Evolutionary conservation across 2,888 invertebrate species (phyloP).

Genomic region (Lottia gigantea): DNA sequence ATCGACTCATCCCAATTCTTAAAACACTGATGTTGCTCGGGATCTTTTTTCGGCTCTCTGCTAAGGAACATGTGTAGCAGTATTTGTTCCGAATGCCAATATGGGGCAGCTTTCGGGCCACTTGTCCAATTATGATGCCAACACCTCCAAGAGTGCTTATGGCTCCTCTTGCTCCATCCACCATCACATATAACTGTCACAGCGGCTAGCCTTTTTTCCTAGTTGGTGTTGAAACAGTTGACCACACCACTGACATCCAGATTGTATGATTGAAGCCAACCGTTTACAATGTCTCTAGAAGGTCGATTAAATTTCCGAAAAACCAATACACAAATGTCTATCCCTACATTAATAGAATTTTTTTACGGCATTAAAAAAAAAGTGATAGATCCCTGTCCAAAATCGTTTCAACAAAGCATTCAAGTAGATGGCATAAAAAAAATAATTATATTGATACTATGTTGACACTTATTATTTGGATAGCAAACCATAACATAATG

Average conservation of each 20-base stretch:
- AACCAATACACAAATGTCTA: too few species aligned
- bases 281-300: too few species aligned
- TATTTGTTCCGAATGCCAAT: slow-evolving; percentile 39
- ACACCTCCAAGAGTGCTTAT: slow-evolving; percentile 38
- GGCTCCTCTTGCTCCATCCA: slow-evolving; percentile 34
- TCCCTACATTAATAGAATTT: too few species aligned
- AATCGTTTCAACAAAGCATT: too few species aligned
- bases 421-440: too few species aligned
- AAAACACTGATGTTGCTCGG: slow-evolving; percentile 27
- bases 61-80: slow-evolving; percentile 28
- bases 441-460: too few species aligned
- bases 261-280: too few species aligned
- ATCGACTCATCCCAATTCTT: slow-evolving; percentile 27
- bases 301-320: too few species aligned
- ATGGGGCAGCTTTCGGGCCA: slow-evolving; percentile 30
- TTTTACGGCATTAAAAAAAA: too few species aligned
- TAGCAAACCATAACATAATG: too few species aligned
- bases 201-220: slow-evolving; percentile 29
- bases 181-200: slow-evolving; percentile 39
- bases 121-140: slow-evolving; percentile 30
- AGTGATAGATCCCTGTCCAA: too few species aligned
- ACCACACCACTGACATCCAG: slow-evolving; percentile 20
- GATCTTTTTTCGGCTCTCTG: slow-evolving; percentile 14
- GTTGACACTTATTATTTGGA: too few species aligned
- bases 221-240: slow-evolving; percentile 21